phyloP scores from a whole-genome alignment of 1,140 invertebrate species.

The Galleria mellonella region DNA sequence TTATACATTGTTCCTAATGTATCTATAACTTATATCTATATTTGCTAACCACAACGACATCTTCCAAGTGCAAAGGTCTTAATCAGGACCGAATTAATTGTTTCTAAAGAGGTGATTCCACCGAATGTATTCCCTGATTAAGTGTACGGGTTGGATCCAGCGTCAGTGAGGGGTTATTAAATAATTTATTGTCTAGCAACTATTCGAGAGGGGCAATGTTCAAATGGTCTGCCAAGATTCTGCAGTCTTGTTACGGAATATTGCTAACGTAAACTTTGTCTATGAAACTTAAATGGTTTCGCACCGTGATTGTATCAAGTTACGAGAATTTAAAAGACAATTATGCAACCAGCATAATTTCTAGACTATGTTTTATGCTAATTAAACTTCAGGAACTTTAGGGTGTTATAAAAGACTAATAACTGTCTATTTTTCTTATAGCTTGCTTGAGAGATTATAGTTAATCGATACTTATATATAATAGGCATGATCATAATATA shows the following conservation, averaged over 20 bases:
- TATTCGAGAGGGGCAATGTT: slow-evolving; percentile 53
- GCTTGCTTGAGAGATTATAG: no score
- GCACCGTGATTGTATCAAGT: slow-evolving; percentile 10
- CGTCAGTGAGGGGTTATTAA: slow-evolving; percentile 56
- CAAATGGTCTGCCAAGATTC: slow-evolving; percentile 55
- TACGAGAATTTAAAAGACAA: slow-evolving; percentile 2
- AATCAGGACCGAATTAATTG: slow-evolving; percentile 62
- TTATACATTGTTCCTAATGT: no score
- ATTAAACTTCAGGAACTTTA: no score
- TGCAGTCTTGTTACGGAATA: slow-evolving; percentile 48
- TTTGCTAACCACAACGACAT: slow-evolving; percentile 27
- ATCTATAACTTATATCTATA: no score
- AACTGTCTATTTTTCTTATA: no score
- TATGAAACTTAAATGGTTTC: slow-evolving; percentile 43
- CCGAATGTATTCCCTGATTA: slow-evolving; percentile 60
- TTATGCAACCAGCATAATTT: background rate
- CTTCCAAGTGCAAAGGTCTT: slow-evolving; percentile 36
- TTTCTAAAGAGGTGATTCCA: slow-evolving; percentile 62
- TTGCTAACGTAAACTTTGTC: slow-evolving; percentile 40
- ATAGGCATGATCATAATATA: no score
- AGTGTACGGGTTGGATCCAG: slow-evolving; percentile 45
- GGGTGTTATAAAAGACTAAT: no score
- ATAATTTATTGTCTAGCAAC: slow-evolving; percentile 69
- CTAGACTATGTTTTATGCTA: no score
- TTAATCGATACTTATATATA: no score